Evolutionary conservation across 53 echinoderm and acorn worm species (phyloP).

Genomic region (Pentamera pediparva): DNA sequence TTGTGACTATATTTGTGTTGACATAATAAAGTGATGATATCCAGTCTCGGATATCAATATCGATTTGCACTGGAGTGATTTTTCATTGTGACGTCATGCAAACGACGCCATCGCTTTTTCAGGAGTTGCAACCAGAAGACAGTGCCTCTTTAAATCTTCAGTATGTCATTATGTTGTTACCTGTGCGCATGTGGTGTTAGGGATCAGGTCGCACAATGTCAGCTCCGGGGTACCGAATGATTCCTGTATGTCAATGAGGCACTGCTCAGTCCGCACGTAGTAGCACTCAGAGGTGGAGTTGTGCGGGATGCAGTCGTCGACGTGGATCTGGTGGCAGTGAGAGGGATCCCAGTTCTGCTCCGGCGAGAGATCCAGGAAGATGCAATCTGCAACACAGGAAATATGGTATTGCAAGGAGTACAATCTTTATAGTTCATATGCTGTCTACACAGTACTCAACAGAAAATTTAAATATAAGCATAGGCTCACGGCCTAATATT

Average conservation of each 20-base stretch:
- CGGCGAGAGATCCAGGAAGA: constrained; percentile 63
- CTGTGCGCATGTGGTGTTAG: constrained; percentile 52
- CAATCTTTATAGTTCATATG: too few species aligned
- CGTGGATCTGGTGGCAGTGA: constrained; percentile 44
- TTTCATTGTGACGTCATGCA: not conserved
- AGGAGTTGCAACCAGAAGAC: not conserved
- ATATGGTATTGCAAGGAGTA: too few species aligned
- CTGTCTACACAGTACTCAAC: too few species aligned
- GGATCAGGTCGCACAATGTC: constrained; percentile 38
- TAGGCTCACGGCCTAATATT: too few species aligned
- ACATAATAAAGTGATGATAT: too few species aligned
- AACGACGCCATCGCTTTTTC: not conserved
- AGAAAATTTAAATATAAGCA: too few species aligned
- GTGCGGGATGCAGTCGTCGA: constrained; percentile 50
- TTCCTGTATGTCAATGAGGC: constrained; percentile 26
- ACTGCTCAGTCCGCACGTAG: constrained; percentile 47
- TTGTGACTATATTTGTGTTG: too few species aligned
- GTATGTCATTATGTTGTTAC: too few species aligned
- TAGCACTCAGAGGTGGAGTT: constrained; percentile 60
- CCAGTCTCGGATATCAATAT: too few species aligned
- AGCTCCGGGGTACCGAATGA: constrained; percentile 24
- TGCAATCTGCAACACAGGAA: constrained; percentile 42
- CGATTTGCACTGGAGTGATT: too few species aligned
- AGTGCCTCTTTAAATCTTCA: too few species aligned
- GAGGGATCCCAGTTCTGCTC: constrained; percentile 69